phyloP scores from a whole-genome alignment of 2,888 invertebrate genomes.

The Eupithecia centaureata region DNA sequence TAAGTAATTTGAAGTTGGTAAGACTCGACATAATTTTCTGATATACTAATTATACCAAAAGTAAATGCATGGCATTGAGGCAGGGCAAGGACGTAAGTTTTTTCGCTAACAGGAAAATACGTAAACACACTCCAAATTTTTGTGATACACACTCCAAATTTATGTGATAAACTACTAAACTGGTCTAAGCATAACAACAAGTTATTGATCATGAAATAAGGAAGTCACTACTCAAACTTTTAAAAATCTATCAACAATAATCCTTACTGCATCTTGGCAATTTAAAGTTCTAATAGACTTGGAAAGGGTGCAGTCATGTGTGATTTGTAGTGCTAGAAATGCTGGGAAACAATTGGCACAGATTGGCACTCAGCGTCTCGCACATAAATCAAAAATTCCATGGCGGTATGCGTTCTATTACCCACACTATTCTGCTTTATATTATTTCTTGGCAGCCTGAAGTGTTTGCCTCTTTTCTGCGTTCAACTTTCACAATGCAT shows the following conservation, averaged over 20 bases:
- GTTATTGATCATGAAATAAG: too few species aligned
- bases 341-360: constrained; percentile 50
- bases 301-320: background rate
- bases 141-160: too few species aligned
- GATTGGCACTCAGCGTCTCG: constrained; percentile 50
- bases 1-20: too few species aligned
- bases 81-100: too few species aligned
- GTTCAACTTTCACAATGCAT: constrained; percentile 41
- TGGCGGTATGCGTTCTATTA: constrained; percentile 50
- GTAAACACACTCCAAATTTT: too few species aligned
- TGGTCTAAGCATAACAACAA: too few species aligned
- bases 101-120: too few species aligned
- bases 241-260: background rate
- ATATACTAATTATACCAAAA: too few species aligned
- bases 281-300: background rate
- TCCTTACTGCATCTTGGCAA: background rate
- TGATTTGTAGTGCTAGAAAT: constrained; percentile 11
- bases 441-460: constrained; percentile 44
- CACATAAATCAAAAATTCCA: constrained; percentile 53
- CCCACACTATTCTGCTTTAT: constrained; percentile 46
- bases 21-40: too few species aligned
- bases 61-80: too few species aligned
- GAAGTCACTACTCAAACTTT: too few species aligned
- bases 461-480: constrained; percentile 41
- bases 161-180: too few species aligned